Evolutionary conservation across 1,140 invertebrate species (phyloP), one percentile per base, ranked within the genome.

Genomic region (Drosophila pandora): DNA sequence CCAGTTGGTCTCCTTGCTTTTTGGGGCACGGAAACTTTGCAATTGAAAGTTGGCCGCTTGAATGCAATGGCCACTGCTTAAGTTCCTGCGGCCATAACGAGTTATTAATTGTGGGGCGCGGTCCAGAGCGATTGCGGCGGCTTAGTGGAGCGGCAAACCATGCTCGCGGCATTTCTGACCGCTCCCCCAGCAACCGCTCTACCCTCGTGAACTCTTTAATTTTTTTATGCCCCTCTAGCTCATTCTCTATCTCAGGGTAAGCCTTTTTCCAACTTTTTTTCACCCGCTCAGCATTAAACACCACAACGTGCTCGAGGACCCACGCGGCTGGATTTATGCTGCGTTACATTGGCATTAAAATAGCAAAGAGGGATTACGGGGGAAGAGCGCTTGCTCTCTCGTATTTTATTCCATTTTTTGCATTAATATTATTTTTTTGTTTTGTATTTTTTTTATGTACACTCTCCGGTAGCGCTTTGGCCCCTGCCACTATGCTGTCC

Each of bases 261-360:
- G 62, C 62, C 28, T 55, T 39, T 48, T 21, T 54, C 45, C 2
- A 12, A 2, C 17, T 68, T 41, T 39, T 7, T 28, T 28, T 28
- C 5, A 5, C 28, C 56, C 60, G 63, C 70, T 52, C 41, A 58
- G 63, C 69, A 78, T 87, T 85, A 87, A 87, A 81, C 70, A 78
- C 73, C 76, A 61, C 74, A 83, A 83, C 83, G 83, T 87, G 83
- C 79, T 82, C 62, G 62, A 63, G 67, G 45, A 57, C 53, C 82
- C 32, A 55, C 61, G 63, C 83, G 71, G 68, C 55, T 69, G 83
- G 83, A 87, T 88, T 87, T 87, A 88, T 84, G 68, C 82, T 70
- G 65, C 78, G 69, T 81, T 75, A 75, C 74, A 82, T 79, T 69
- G 75, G 71, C 83, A 87, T 87, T 87, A 83, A 87, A 88, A 83